phyloP scores from a whole-genome alignment of 1,140 invertebrate genomes.

The Oreohelix idahoensis region DNA sequence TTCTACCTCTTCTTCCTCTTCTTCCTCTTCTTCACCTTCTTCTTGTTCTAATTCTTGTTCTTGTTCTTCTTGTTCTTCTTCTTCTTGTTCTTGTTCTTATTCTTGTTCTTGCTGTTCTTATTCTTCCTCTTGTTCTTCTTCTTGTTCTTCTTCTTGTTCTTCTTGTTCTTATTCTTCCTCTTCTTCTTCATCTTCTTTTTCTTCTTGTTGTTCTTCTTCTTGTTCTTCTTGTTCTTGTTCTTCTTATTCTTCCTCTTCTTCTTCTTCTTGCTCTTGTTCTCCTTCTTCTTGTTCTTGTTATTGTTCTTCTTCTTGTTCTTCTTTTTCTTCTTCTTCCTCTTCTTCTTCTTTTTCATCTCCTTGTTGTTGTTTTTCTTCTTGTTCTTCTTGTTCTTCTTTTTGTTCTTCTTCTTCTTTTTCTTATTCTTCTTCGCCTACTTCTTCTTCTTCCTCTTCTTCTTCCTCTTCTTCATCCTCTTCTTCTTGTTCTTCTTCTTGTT shows the following conservation, averaged over 20 bases:
- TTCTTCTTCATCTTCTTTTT: background rate
- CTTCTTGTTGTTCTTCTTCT: background rate
- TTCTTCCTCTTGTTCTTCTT: too few relatives aligned
- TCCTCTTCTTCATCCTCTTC: background rate
- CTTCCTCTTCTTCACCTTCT: too few relatives aligned
- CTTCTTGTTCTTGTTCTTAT: too few relatives aligned
- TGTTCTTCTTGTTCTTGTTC: background rate
- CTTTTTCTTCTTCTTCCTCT: background rate
- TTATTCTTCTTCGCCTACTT: background rate
- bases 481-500: background rate
- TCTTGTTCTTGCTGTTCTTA: too few relatives aligned
- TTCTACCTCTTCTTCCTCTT: too few relatives aligned
- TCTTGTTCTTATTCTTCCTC: background rate
- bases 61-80: too few relatives aligned
- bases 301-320: background rate
- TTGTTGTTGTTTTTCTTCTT: conserved; percentile 6
- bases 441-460: background rate
- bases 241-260: background rate
- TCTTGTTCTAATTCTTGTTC: too few relatives aligned
- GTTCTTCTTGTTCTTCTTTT: background rate
- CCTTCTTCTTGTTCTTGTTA: background rate
- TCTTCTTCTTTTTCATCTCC: background rate
- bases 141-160: too few relatives aligned
- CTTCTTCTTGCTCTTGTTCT: background rate
- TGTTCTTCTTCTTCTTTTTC: background rate